A percentile compares a stretch with the other conserved stretches of the same genome.
Evolutionary conservation across 2,888 invertebrate species (phyloP).

Genomic region (Acholoe squamosa): DNA sequence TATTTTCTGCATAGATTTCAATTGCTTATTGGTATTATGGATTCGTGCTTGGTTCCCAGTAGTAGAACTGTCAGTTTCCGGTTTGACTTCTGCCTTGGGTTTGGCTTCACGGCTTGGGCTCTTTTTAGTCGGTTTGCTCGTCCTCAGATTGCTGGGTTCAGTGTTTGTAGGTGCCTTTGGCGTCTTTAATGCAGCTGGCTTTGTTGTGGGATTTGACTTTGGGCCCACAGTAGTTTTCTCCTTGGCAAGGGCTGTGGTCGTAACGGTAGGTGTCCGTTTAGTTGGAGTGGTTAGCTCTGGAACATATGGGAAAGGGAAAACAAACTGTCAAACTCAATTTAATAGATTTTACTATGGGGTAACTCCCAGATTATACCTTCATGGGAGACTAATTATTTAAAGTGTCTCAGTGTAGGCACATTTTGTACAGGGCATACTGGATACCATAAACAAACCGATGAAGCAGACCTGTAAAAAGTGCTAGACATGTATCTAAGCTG

Average conservation of each 20-base stretch:
- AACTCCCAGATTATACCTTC: no score
- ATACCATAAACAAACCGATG: no score
- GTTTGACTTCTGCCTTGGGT: neutral
- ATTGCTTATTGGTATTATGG: neutral
- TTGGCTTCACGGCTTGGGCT: neutral
- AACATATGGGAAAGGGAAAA: conserved; percentile 31
- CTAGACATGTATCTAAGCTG: no score
- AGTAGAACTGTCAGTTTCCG: neutral
- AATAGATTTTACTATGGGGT: neutral
- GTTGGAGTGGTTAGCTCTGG: neutral
- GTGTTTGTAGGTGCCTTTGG: neutral
- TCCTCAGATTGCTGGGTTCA: neutral
- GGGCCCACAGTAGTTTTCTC: neutral
- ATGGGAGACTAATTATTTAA: no score
- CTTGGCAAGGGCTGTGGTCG: neutral
- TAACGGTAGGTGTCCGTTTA: neutral
- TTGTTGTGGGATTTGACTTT: neutral
- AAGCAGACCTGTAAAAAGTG: no score
- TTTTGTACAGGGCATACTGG: no score
- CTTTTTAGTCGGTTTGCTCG: neutral
- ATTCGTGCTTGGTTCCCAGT: neutral
- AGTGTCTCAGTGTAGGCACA: no score
- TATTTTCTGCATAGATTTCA: neutral
- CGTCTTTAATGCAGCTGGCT: neutral
- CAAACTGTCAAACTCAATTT: neutral